Conservation (phyloP, 2,113 vertebrate genomes). For the Neolamprologus ventralis region DNA sequence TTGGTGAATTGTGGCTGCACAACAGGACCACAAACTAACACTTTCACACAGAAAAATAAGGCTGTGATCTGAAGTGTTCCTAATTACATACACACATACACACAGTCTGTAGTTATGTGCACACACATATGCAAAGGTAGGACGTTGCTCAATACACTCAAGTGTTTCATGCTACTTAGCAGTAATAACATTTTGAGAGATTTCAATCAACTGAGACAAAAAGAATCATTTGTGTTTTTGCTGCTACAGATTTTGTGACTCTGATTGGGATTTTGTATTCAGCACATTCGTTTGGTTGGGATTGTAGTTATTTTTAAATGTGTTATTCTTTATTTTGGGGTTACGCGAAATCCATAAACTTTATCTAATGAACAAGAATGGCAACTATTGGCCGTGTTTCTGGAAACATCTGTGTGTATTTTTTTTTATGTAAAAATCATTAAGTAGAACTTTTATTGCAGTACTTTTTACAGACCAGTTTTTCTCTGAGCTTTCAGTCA, state of each 20-base stretch:
- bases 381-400: not conserved
- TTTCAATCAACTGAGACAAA: not conserved
- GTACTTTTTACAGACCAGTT: not conserved
- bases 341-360: not conserved
- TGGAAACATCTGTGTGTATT: not conserved
- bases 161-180: not conserved
- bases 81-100: not conserved
- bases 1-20: not conserved
- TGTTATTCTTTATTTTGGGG: not conserved
- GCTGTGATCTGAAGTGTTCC: not conserved
- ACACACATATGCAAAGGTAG: not conserved
- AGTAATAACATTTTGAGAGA: not conserved
- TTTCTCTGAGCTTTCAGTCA: not conserved
- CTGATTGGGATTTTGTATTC: not conserved
- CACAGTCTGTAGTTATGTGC: not conserved
- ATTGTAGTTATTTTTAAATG: not conserved
- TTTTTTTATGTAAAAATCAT: not conserved
- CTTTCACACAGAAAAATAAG: not conserved
- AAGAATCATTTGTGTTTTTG: not conserved
- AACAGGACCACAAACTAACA: conserved; percentile 5
- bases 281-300: not conserved
- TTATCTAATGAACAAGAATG: not conserved
- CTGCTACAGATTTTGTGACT: not conserved
- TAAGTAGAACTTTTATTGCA: not conserved
- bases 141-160: not conserved